A percentile compares a stretch with the other conserved stretches of the same genome.
Conservation (phyloP, 2,888 invertebrate species). For the Leptopilina drosophilae region DNA sequence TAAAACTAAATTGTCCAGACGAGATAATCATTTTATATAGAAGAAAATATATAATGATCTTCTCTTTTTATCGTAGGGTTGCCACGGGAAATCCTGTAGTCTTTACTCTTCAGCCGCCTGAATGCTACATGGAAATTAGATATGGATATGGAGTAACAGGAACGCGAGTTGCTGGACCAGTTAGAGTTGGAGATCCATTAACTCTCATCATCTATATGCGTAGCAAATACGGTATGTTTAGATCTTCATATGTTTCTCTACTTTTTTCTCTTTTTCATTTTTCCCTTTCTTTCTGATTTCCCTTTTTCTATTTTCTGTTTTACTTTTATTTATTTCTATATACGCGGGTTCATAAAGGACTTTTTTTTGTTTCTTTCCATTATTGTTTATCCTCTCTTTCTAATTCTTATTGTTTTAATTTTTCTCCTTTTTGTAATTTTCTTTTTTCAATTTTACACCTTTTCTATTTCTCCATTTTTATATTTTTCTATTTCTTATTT, state of each 20-base stretch:
- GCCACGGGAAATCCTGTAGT: conserved; percentile 96
- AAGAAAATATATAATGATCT: conserved; percentile 26
- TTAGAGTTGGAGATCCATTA: conserved; percentile 93
- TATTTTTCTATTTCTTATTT: too few relatives aligned
- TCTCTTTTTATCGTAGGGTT: conserved; percentile 81
- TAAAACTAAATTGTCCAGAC: neutral
- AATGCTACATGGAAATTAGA: conserved; percentile 97
- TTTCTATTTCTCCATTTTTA: too few relatives aligned
- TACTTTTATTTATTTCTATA: too few relatives aligned
- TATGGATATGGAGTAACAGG: conserved; percentile 93
- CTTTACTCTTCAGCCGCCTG: conserved; percentile 94
- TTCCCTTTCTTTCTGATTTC: neutral
- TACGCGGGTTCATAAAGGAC: too few relatives aligned
- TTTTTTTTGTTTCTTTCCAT: too few relatives aligned
- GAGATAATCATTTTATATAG: conserved; percentile 7
- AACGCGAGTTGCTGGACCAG: conserved; percentile 91
- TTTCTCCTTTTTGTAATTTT: too few relatives aligned
- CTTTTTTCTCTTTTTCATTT: neutral
- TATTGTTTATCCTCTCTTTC: too few relatives aligned
- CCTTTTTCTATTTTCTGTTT: too few relatives aligned
- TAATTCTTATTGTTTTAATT: too few relatives aligned
- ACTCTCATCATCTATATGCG: conserved; percentile 96
- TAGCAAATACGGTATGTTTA: conserved; percentile 92
- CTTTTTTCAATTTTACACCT: too few relatives aligned
- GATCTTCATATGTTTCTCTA: conserved; percentile 1